Base-by-base conservation (phyloP, 2,113 vertebrate genomes). In the Rhineura floridana region DNA sequence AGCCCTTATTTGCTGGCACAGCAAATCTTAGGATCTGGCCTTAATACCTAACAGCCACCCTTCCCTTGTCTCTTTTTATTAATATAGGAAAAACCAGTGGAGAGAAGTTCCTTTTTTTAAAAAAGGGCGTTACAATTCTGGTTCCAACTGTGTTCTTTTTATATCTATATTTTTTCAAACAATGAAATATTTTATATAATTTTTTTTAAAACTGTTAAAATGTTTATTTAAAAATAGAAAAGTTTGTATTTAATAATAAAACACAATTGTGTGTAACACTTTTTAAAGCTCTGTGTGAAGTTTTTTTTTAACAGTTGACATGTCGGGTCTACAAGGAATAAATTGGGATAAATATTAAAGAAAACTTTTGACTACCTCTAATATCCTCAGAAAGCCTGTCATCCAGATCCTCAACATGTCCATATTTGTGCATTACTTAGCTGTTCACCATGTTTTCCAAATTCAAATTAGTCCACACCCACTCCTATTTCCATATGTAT, bases 171-270 rank as follows among this genome's bases (percentile, higher is more conserved):
- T 72, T 90, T 91, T 96, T 85, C 88, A 96, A 96, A 93, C 92
- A 91, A 91, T 95, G 94, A 95, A 96, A 94, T 97, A 96, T 97
- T 97, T 97, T 97, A 96, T 97, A 97, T 87, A 94, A 93, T 96
- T 96, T 97, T 96, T 72, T 96, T 78, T 2, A 95, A 96, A 90
- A 94, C 33, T 50, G 80, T 63, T 87, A 94, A 95, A 91, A 82
- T 94, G 91, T 96, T 95, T 96, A 95, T 97, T 97, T 96, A 96
- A 97, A 96, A 94, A 95, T 96, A 95, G n/a, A n/a, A n/a, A n/a
- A n/a, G n/a, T n/a, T n/a, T n/a, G n/a, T n/a, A n/a, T n/a, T n/a
- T n/a, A n/a, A 95, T 95, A 96, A 93, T 93, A 94, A 94, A 81
- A 94, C 21, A 70, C 48, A 77, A 85, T 79, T 0, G 19, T 0